phyloP scores from a whole-genome alignment of 2,113 vertebrate species.

The Ageneiosus marmoratus region DNA sequence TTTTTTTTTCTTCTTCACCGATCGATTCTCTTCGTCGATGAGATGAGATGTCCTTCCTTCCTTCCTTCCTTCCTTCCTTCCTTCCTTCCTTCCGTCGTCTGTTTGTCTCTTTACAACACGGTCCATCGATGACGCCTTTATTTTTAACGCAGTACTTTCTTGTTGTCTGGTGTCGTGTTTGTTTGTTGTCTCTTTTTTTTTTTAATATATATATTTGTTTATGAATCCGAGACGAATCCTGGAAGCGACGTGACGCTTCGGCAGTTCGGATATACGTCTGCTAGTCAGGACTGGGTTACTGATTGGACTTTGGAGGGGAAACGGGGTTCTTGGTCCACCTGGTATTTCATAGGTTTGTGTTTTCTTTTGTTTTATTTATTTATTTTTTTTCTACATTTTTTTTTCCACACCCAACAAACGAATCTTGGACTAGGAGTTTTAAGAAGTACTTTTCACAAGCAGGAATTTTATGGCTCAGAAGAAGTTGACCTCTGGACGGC shows the following conservation, averaged over 20 bases:
- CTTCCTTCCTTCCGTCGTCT: conserved; percentile 63
- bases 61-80: conserved; percentile 62
- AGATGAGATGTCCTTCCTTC: conserved; percentile 64
- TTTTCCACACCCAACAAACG: conserved; percentile 87
- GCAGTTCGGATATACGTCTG: conserved; percentile 78
- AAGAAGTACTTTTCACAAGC: conserved; percentile 96
- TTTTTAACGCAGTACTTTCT: conserved; percentile 65
- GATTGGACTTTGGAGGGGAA: conserved; percentile 67
- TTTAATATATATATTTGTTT: conserved; percentile 71
- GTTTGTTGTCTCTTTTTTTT: conserved; percentile 69
- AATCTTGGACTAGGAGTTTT: conserved; percentile 95
- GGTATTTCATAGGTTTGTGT: conserved; percentile 74
- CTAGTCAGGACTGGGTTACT: conserved; percentile 25
- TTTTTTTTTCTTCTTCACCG: conserved; percentile 6
- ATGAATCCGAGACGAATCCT: conserved; percentile 81
- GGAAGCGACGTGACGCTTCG: conserved; percentile 84
- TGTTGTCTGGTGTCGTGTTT: conserved; percentile 65
- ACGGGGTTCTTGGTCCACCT: conserved; percentile 94
- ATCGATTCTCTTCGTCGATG: conserved; percentile 67
- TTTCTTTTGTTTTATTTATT: conserved; percentile 76
- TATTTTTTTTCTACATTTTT: conserved; percentile 73
- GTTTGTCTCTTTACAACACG: conserved; percentile 75
- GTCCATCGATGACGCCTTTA: conserved; percentile 72
- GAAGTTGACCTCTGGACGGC: conserved; percentile 95
- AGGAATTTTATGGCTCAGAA: conserved; percentile 98